phyloP scores from a whole-genome alignment of 2,797 vertebrate genomes.

The Arremon aurantiirostris region DNA sequence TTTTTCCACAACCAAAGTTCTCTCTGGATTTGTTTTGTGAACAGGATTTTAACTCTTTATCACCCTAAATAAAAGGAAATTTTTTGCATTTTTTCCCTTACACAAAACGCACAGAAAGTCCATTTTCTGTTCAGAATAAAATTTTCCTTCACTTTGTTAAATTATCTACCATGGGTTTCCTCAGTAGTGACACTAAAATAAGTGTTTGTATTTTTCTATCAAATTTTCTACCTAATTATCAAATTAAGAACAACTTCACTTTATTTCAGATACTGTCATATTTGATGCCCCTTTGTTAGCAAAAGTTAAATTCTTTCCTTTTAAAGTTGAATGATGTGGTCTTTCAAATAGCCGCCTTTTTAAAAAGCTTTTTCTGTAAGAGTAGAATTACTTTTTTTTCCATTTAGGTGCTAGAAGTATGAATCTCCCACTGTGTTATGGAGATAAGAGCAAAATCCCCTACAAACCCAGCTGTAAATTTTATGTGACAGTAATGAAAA shows the following conservation, averaged over 20 bases:
- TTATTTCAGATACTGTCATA: background rate
- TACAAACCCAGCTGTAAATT: background rate
- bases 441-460: background rate
- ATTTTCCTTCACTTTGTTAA: background rate
- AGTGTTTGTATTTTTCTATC: background rate
- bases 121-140: background rate
- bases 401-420: background rate
- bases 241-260: background rate
- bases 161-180: background rate
- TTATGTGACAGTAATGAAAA: background rate
- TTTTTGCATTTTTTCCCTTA: background rate
- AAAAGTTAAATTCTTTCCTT: background rate
- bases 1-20: constrained; percentile 42
- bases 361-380: accelerated
- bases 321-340: background rate
- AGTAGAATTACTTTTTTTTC: background rate
- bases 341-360: accelerated
- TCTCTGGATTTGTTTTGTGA: constrained; percentile 45
- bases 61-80: constrained; percentile 16
- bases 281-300: background rate
- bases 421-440: background rate
- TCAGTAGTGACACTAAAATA: background rate
- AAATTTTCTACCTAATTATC: background rate
- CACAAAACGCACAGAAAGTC: background rate
- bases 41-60: constrained; percentile 67